Evolutionary conservation across 1,140 invertebrate species (phyloP).

Genomic region (Aplysia californica): DNA sequence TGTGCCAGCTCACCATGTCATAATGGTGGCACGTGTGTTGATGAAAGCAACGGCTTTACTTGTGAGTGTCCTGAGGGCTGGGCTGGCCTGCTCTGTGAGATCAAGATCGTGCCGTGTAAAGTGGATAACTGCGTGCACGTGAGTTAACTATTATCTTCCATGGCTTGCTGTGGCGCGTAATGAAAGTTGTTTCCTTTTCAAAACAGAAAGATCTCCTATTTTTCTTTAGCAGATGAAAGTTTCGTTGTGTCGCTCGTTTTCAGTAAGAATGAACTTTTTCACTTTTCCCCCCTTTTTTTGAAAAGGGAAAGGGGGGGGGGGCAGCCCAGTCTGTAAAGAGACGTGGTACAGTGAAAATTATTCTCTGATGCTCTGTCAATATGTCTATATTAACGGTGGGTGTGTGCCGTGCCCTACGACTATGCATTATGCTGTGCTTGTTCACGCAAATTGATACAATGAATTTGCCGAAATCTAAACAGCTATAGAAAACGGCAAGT

Average conservation of each 20-base stretch:
- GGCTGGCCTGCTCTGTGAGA: constrained; percentile 37
- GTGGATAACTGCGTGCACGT: constrained; percentile 9
- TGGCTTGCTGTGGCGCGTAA: neutral
- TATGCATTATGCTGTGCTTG: no score
- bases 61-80: constrained; percentile 38
- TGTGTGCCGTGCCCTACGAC: no score
- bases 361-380: no score
- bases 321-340: no score
- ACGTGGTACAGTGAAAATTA: no score
- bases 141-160: neutral
- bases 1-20: constrained; percentile 40
- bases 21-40: constrained; percentile 41
- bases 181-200: neutral
- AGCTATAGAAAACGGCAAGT: no score
- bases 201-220: neutral
- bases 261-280: neutral
- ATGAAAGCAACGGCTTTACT: constrained; percentile 35
- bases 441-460: no score
- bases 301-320: no score
- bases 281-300: neutral
- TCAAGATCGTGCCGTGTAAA: constrained; percentile 1
- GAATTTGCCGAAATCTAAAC: no score
- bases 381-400: no score
- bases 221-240: neutral
- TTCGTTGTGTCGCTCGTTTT: neutral